Base-by-base conservation (phyloP, 2,113 vertebrate genomes). In the Mustela lutreola region DNA sequence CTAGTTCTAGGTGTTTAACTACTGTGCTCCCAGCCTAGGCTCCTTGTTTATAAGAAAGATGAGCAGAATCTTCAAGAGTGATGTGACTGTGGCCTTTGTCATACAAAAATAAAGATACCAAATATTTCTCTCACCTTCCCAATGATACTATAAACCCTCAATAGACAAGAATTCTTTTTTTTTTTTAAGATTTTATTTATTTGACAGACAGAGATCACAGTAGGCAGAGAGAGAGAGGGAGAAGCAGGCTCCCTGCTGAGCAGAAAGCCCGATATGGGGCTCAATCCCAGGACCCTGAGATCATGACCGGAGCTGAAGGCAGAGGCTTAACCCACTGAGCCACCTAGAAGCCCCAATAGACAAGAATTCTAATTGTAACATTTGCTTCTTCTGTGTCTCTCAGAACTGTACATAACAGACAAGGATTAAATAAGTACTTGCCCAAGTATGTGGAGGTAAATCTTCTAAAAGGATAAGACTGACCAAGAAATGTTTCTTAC, bases 381-480 rank as follows among this genome's bases (percentile, higher is more conserved):
- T 94, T 65, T 91, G 22, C 92, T 93, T 89, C 28, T 85, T 78
- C 50, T 82, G 2, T 42, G 18, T 65, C 8, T 95, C 75, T 33
- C 7, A 63, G 63, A 75, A 56, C 31, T 91, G 14, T 50, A 45
- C 7, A 65, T 18, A 85, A 14, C 50, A n/a, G 33, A 84, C 14
- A 82, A 88, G 22, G 42, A 96, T 67, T 86, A 58, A 62, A 22
- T 31, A 50, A 39, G 6, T 39, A n/a, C 81, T 91, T 79, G 36
- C 50, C 65, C 53, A 88, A 56, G 6, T 56, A 42, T 48, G 92
- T 56, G 24, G 33, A 83, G 16, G 6, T 75, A 62, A 87, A 58
- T 65, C 79, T 94, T 79, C 73, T 63, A 28, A 92, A 95, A 80
- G 50, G 33, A 92, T 53, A 85, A 89, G 36, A 65, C 12, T 80